phyloP scores from a whole-genome alignment of 2,888 invertebrate genomes.

The Lagria hirta region DNA sequence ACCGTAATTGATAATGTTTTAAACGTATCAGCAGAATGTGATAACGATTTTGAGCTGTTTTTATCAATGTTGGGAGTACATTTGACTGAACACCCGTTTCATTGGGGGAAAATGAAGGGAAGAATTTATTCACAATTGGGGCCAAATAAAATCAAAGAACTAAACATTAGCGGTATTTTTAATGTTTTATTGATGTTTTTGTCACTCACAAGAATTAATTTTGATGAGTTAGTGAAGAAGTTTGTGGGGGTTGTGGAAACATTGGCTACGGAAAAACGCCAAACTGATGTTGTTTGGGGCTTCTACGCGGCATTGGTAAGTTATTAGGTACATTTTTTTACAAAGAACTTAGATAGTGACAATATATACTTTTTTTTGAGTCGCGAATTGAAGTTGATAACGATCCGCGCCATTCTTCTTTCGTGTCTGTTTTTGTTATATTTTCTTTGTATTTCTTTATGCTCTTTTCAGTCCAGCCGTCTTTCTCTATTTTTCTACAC shows the following conservation, averaged over 20 bases:
- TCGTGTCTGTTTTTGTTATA: no score
- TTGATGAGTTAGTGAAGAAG: slow-evolving; percentile 46
- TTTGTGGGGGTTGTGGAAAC: slow-evolving; percentile 41
- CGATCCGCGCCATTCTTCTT: no score
- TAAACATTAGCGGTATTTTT: slow-evolving; percentile 44
- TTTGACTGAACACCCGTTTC: slow-evolving; percentile 44
- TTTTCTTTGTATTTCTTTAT: no score
- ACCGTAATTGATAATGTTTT: slow-evolving; percentile 38
- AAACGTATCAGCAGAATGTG: slow-evolving; percentile 31
- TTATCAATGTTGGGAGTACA: slow-evolving; percentile 44
- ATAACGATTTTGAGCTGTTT: slow-evolving; percentile 48
- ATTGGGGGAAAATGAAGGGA: slow-evolving; percentile 51
- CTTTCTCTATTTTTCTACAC: no score
- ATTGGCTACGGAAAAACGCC: slow-evolving; percentile 39
- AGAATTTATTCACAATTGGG: slow-evolving; percentile 51
- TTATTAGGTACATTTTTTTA: no score
- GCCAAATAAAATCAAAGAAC: slow-evolving; percentile 46
- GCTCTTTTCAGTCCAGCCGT: no score
- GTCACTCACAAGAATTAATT: slow-evolving; percentile 39
- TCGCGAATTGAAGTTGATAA: no score
- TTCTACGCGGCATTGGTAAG: slow-evolving; percentile 46
- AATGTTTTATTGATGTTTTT: slow-evolving; percentile 46
- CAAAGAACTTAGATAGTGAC: no score
- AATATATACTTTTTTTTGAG: no score
- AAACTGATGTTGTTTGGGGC: slow-evolving; percentile 40